Percentiles rank a stretch among this genome's conserved stretches.
phyloP scores from a whole-genome alignment of 2,113 vertebrate species.

The Austrofundulus limnaeus region DNA sequence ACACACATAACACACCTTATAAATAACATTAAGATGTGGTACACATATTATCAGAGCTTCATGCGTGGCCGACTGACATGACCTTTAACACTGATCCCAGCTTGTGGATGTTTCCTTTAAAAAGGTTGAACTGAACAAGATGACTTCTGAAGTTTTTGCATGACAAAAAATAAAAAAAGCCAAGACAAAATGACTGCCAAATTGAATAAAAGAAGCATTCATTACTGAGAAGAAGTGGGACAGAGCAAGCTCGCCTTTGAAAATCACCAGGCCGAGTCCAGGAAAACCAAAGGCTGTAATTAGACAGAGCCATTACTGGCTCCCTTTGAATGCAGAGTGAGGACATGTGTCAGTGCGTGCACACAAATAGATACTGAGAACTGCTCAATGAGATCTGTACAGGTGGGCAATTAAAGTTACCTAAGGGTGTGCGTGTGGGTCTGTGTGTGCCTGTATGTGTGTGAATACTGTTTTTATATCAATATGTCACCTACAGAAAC shows the following conservation, averaged over 20 bases:
- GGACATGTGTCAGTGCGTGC: background rate
- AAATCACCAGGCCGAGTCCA: constrained; percentile 57
- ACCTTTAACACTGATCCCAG: background rate
- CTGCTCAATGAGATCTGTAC: constrained; percentile 15
- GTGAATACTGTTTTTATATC: background rate
- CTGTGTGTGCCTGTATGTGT: constrained; percentile 9
- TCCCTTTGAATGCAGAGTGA: constrained; percentile 19
- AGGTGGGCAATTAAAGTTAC: constrained; percentile 39
- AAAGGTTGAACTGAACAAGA: constrained; percentile 23
- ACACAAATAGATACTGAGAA: constrained; percentile 29
- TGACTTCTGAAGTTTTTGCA: constrained; percentile 14
- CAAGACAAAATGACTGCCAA: constrained; percentile 61
- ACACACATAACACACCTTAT: too few relatives aligned
- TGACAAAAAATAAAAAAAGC: too few relatives aligned
- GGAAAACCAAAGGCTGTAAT: constrained; percentile 64
- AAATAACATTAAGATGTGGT: too few relatives aligned
- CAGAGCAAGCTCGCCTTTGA: constrained; percentile 52
- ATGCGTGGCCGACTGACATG: too few relatives aligned
- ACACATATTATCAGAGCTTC: background rate
- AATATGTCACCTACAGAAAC: constrained; percentile 12
- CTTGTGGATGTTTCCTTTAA: constrained; percentile 7
- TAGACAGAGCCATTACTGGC: constrained; percentile 55
- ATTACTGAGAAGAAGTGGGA: constrained; percentile 38
- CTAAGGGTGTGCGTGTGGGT: background rate
- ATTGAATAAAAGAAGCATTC: constrained; percentile 62